Percentiles rank a stretch among this genome's conserved stretches.
Conservation (phyloP, 2,888 invertebrate genomes). For the Lasius platythorax region DNA sequence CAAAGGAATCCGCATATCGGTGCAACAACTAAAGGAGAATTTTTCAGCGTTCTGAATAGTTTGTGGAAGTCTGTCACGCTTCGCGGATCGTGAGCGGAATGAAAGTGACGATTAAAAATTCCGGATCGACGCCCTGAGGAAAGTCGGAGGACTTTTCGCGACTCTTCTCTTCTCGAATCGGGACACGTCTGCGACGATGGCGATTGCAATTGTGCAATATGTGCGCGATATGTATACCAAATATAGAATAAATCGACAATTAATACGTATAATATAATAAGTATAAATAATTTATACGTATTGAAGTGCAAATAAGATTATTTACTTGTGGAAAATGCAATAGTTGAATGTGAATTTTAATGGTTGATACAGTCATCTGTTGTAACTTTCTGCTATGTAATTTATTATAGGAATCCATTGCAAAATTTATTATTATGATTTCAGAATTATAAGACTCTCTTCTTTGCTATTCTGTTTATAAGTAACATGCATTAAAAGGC, state of each 20-base stretch:
- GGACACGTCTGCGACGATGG: not conserved
- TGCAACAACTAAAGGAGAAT: conserved; percentile 75
- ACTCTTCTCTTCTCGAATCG: conserved; percentile 34
- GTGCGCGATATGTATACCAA: not conserved
- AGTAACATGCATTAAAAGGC: not conserved
- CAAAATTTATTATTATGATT: conserved; percentile 1
- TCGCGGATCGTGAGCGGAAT: conserved; percentile 74
- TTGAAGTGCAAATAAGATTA: not conserved
- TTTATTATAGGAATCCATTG: not conserved
- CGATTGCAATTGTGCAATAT: conserved; percentile 7
- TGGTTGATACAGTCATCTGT: not conserved
- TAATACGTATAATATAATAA: no score
- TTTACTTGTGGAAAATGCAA: not conserved
- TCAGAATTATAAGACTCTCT: not conserved
- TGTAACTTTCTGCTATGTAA: not conserved
- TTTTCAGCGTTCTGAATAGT: conserved; percentile 72
- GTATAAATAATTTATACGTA: not conserved
- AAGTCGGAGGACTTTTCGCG: conserved; percentile 56
- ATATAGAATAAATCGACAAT: not conserved
- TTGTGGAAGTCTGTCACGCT: conserved; percentile 71
- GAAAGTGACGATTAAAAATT: conserved; percentile 79
- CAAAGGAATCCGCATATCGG: conserved; percentile 63
- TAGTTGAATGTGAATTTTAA: not conserved
- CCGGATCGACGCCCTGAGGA: conserved; percentile 61
- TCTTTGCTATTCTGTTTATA: not conserved